phyloP scores from a whole-genome alignment of 2,888 invertebrate species.

The Zygothrica quintamaculata region DNA sequence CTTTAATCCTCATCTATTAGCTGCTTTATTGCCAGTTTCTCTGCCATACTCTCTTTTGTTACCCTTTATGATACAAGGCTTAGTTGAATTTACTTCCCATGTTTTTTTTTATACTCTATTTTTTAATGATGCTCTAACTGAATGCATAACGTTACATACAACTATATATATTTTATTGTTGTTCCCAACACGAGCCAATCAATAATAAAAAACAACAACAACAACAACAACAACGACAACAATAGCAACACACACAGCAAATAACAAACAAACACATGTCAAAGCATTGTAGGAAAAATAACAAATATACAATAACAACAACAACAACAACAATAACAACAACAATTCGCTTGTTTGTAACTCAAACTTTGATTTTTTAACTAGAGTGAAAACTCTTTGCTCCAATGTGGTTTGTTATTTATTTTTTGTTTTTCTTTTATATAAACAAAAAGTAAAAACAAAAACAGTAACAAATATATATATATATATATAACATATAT shows the following conservation, averaged over 20 bases:
- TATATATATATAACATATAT: slow-evolving; percentile 26
- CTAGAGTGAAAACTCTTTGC: slow-evolving; percentile 14
- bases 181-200: slow-evolving; percentile 63
- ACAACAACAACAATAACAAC: too few species aligned
- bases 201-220: slow-evolving; percentile 68
- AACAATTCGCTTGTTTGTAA: slow-evolving; percentile 70
- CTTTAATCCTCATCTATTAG: slow-evolving; percentile 75
- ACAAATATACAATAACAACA: slow-evolving; percentile 69
- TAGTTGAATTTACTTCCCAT: slow-evolving; percentile 44
- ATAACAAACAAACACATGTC: slow-evolving; percentile 6
- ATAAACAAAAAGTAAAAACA: slow-evolving; percentile 40
- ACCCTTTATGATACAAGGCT: slow-evolving; percentile 49
- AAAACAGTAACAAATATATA: slow-evolving; percentile 3
- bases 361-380: slow-evolving; percentile 59
- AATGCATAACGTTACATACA: not conserved
- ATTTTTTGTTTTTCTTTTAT: slow-evolving; percentile 44
- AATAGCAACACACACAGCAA: too few species aligned
- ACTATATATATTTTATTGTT: slow-evolving; percentile 52
- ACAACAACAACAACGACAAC: slow-evolving; percentile 56
- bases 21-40: slow-evolving; percentile 59
- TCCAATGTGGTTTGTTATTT: slow-evolving; percentile 23
- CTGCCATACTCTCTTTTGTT: slow-evolving; percentile 30
- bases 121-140: slow-evolving; percentile 11
- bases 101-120: slow-evolving; percentile 58
- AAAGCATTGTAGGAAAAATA: slow-evolving; percentile 49